Evolutionary conservation across 2,113 vertebrate genomes (phyloP), one percentile per base, ranked within the genome.

Genomic region (Empidonax traillii): DNA sequence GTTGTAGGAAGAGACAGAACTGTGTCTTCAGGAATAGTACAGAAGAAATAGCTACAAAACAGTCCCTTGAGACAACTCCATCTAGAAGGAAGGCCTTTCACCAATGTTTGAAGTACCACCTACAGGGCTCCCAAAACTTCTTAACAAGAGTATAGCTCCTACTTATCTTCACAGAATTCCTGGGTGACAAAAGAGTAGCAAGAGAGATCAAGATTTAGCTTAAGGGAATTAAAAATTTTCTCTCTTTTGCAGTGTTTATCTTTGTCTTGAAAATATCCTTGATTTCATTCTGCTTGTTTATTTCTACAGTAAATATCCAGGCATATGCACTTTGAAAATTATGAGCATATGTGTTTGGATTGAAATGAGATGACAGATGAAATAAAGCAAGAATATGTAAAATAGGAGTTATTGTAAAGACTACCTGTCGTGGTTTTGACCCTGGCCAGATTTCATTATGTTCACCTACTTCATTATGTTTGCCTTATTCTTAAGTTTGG

Each of bases 291-390:
- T 94, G 46, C 28, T 90, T 94, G 30, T 94, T 97, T 96, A 82
- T 82, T 96, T 97, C 89, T 92, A 84, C 17, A 95, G 56, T 92
- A 95, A 97, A 96, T 84, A 97, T 37, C 47, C 69, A 95, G 89
- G 58, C 65, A 93, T 96, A 92, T 87, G 63, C 65, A 87, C 89
- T 95, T 96, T 37, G 86, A 94, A 98, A 96, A 93, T 96, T 72
- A 92, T 75, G 65, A 97, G 86, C 90, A 93, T 96, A 95, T 85
- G 86, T 97, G 89, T 97, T 97, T 97, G 93, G 62, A 95, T 75
- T 96, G 61, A 97, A 98, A 95, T 51, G 35, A 71, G n/a, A 93
- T 69, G n/a, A 93, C 65, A 37, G 91, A 65, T 49, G 72, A 31
- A 91, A 93, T 89, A 84, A 90, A 93, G 65, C 20, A 89, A 95